A percentile compares a stretch with the other conserved stretches of the same genome.
Conservation (phyloP, 1,140 invertebrate genomes). For the Chelonus insularis region DNA sequence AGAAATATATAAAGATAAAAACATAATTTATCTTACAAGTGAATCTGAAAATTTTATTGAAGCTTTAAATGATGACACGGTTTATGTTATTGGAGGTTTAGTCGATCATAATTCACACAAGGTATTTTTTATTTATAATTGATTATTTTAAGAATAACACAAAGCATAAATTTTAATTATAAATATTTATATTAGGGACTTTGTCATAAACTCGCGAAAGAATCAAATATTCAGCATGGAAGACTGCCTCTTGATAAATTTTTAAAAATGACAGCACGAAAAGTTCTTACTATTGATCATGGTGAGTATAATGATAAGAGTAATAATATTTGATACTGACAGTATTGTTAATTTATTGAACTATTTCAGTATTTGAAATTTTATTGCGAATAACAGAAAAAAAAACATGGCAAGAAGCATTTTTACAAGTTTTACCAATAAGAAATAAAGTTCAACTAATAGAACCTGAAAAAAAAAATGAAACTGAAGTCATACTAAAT, state of each 20-base stretch:
- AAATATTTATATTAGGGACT: constrained; percentile 69
- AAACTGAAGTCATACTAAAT: not conserved
- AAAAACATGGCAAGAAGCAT: constrained; percentile 81
- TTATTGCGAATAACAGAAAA: constrained; percentile 77
- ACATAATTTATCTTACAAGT: constrained; percentile 89
- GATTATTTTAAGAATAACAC: not conserved
- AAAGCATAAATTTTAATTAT: constrained; percentile 16
- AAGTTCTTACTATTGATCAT: constrained; percentile 95
- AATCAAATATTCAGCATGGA: constrained; percentile 80
- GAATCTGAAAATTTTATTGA: constrained; percentile 90
- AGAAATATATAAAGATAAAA: constrained; percentile 73
- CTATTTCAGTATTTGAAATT: constrained; percentile 85
- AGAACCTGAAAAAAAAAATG: not conserved
- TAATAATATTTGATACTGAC: no score
- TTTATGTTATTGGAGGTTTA: constrained; percentile 94
- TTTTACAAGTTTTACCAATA: constrained; percentile 77
- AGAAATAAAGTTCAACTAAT: constrained; percentile 70
- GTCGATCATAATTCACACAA: constrained; percentile 97
- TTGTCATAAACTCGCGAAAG: constrained; percentile 78
- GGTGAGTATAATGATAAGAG: constrained; percentile 71
- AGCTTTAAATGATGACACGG: constrained; percentile 73
- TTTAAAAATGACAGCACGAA: constrained; percentile 89
- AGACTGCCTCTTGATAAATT: constrained; percentile 88
- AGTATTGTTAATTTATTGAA: no score
- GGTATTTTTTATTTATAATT: constrained; percentile 57